Conservation (phyloP, 2,888 invertebrate species). For the Agriopis leucophaearia region DNA sequence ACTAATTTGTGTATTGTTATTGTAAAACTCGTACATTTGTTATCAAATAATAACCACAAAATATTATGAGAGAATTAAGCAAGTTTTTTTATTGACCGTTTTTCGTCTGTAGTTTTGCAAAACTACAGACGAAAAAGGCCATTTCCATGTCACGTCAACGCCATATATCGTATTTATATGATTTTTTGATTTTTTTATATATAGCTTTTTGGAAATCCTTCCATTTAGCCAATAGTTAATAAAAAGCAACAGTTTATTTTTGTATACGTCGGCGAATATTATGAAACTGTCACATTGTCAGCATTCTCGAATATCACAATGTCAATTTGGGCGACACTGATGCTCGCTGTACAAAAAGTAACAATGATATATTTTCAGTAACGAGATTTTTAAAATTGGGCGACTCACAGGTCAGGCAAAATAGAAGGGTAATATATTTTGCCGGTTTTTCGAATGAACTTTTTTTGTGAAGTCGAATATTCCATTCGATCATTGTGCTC, state of each 20-base stretch:
- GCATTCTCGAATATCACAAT: constrained; percentile 48
- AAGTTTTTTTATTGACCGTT: too few species aligned
- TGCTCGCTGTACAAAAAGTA: constrained; percentile 18
- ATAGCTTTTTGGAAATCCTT: background rate
- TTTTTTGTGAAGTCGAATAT: background rate
- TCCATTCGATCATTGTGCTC: background rate
- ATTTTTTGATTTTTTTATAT: too few species aligned
- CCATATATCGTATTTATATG: too few species aligned
- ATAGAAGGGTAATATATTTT: constrained; percentile 1
- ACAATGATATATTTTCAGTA: constrained; percentile 16
- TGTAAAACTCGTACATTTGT: too few species aligned
- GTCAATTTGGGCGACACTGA: constrained; percentile 49
- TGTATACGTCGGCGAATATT: constrained; percentile 46
- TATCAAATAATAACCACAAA: too few species aligned
- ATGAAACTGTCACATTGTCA: constrained; percentile 40
- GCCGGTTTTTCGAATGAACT: background rate
- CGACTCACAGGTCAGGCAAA: background rate
- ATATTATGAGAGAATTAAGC: too few species aligned
- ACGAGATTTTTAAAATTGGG: constrained; percentile 6
- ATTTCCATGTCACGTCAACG: too few species aligned
- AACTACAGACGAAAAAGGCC: too few species aligned
- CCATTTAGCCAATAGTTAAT: constrained; percentile 22
- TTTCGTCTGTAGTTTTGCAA: too few species aligned
- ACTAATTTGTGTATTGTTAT: too few species aligned
- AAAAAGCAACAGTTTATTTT: constrained; percentile 50